These are phyloP conservation scores for Myiozetetes cayanensis DNA, from an alignment of 2,113 vertebrate genomes.

Conservation along the genomic window DNA sequence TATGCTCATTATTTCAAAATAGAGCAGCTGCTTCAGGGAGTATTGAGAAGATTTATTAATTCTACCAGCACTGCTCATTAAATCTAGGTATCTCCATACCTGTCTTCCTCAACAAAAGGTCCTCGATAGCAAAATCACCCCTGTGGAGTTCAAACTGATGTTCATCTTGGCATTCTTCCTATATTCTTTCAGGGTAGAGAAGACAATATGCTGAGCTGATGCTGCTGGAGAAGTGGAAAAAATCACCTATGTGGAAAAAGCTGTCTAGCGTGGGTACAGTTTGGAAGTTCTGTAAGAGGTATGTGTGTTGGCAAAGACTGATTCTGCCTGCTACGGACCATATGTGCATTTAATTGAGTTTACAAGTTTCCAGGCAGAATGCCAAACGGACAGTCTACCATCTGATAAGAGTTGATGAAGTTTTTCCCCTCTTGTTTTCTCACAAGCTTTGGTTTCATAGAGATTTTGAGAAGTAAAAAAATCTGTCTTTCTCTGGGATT, in stretches of 20 bases:
- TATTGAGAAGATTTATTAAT: slow-evolving; percentile 78
- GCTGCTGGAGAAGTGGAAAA: slow-evolving; percentile 13
- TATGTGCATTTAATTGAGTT: slow-evolving; percentile 75
- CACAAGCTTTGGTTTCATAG: neutral
- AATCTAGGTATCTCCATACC: slow-evolving; percentile 67
- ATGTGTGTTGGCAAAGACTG: slow-evolving; percentile 61
- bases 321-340: slow-evolving; percentile 63
- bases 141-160: slow-evolving; percentile 41
- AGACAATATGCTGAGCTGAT: slow-evolving; percentile 48
- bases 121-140: slow-evolving; percentile 49
- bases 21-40: slow-evolving; percentile 75
- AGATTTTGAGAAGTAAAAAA: neutral
- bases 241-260: slow-evolving; percentile 37
- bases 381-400: slow-evolving; percentile 62
- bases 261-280: neutral
- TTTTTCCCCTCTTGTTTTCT: slow-evolving; percentile 10
- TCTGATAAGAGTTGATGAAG: slow-evolving; percentile 50
- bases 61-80: slow-evolving; percentile 72
- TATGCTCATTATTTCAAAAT: slow-evolving; percentile 80
- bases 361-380: slow-evolving; percentile 69
- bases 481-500: neutral
- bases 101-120: slow-evolving; percentile 69
- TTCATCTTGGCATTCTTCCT: slow-evolving; percentile 43
- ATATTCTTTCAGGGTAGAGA: slow-evolving; percentile 37
- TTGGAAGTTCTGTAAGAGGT: slow-evolving; percentile 36